Evolutionary conservation across 2,113 vertebrate genomes (phyloP).

Genomic region (Alligator mississippiensis): DNA sequence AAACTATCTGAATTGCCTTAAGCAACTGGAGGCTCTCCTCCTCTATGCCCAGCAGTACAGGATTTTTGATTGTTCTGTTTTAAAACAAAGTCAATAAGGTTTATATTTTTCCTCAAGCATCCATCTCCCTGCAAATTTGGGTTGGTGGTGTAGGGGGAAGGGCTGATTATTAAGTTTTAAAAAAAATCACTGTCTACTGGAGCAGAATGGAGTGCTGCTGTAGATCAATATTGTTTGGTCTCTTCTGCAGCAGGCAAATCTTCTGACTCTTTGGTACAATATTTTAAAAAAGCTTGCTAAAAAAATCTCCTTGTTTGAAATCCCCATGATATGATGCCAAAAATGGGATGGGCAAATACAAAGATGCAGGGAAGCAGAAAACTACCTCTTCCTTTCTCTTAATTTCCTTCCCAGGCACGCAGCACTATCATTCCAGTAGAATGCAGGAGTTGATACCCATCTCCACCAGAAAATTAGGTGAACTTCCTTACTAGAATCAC

Average conservation of each 20-base stretch:
- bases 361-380: slow-evolving; percentile 44
- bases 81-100: not conserved
- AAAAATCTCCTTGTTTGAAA: slow-evolving; percentile 7
- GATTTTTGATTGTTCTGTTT: not conserved
- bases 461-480: not conserved
- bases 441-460: not conserved
- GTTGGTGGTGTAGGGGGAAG: not conserved
- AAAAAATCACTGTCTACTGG: not conserved
- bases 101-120: slow-evolving; percentile 21
- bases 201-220: slow-evolving; percentile 6
- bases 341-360: slow-evolving; percentile 12
- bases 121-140: slow-evolving; percentile 10
- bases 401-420: not conserved
- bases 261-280: slow-evolving; percentile 30
- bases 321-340: slow-evolving; percentile 29
- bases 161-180: not conserved
- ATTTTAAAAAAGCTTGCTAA: slow-evolving; percentile 18
- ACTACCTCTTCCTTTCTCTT: not conserved
- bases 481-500: not conserved
- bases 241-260: not conserved
- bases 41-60: not conserved
- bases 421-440: not conserved
- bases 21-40: not conserved
- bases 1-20: not conserved
- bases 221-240: slow-evolving; percentile 46